Conservation (phyloP, 1,140 invertebrate species). For the Oppia nitens region DNA sequence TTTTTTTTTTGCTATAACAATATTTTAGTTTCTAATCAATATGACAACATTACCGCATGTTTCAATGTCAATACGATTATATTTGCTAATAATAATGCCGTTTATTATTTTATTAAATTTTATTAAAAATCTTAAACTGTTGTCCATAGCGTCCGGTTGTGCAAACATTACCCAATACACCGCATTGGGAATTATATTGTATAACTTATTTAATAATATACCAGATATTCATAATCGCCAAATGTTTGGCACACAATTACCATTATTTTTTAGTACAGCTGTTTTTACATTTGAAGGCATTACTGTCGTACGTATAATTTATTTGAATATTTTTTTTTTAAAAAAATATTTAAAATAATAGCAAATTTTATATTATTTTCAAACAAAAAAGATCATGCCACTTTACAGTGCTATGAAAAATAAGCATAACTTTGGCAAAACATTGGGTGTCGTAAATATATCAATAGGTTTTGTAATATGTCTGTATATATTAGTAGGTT, state of each 20-base stretch:
- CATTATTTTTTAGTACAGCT: slow-evolving; percentile 67
- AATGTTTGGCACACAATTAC: slow-evolving; percentile 32
- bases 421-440: slow-evolving; percentile 60
- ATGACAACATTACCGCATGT: too few species aligned
- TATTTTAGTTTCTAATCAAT: too few species aligned
- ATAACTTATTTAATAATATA: slow-evolving; percentile 24
- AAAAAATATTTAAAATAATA: background rate
- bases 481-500: slow-evolving; percentile 23
- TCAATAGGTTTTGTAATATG: slow-evolving; percentile 67
- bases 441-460: slow-evolving; percentile 65
- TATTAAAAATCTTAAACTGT: slow-evolving; percentile 59
- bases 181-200: slow-evolving; percentile 45
- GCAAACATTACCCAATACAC: slow-evolving; percentile 44
- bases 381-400: slow-evolving; percentile 35
- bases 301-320: slow-evolving; percentile 38
- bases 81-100: slow-evolving; percentile 47
- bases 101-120: slow-evolving; percentile 53
- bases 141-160: slow-evolving; percentile 60
- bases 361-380: background rate
- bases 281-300: slow-evolving; percentile 79
- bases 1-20: too few species aligned
- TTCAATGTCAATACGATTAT: too few species aligned
- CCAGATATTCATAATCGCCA: slow-evolving; percentile 18
- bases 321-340: background rate
- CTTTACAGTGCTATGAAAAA: slow-evolving; percentile 76